Percentiles rank a stretch among this genome's conserved stretches.
These are phyloP conservation scores for Amphilophus citrinellus DNA, from an alignment of 2,113 vertebrate genomes.

Conservation along the genomic window DNA sequence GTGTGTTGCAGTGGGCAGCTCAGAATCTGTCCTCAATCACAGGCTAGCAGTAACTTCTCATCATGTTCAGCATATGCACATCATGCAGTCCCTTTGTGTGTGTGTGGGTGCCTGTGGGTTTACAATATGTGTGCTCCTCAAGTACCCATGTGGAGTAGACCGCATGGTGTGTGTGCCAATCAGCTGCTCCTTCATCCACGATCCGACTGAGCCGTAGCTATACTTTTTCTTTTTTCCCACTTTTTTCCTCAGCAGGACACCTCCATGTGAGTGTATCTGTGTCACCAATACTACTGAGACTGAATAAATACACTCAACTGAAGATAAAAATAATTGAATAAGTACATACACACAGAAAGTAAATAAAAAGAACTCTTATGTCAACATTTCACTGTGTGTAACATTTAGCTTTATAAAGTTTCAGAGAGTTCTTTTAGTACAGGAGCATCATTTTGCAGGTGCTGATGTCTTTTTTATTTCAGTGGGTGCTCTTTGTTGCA, in stretches of 20 bases:
- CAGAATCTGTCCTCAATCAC: conserved; percentile 24
- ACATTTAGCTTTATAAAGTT: conserved; percentile 24
- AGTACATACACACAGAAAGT: conserved; percentile 16
- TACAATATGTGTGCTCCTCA: conserved; percentile 36
- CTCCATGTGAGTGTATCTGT: conserved; percentile 7
- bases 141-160: conserved; percentile 40
- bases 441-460: conserved; percentile 23
- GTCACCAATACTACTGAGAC: conserved; percentile 23
- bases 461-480: conserved; percentile 1
- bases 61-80: conserved; percentile 27
- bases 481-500: background rate
- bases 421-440: background rate
- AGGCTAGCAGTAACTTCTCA: conserved; percentile 17
- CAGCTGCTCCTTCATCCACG: conserved; percentile 50
- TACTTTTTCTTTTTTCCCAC: background rate
- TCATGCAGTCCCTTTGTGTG: conserved; percentile 13
- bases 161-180: conserved; percentile 53
- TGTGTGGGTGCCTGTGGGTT: conserved; percentile 15
- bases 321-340: conserved; percentile 33
- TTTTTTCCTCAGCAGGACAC: conserved; percentile 23
- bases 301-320: conserved; percentile 21
- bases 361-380: background rate
- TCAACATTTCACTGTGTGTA: background rate
- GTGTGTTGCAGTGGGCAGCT: background rate
- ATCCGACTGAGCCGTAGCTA: conserved; percentile 30